These are phyloP conservation scores for Orthonevra nobilis DNA, from an alignment of 2,888 invertebrate species.

Conservation along the genomic window DNA sequence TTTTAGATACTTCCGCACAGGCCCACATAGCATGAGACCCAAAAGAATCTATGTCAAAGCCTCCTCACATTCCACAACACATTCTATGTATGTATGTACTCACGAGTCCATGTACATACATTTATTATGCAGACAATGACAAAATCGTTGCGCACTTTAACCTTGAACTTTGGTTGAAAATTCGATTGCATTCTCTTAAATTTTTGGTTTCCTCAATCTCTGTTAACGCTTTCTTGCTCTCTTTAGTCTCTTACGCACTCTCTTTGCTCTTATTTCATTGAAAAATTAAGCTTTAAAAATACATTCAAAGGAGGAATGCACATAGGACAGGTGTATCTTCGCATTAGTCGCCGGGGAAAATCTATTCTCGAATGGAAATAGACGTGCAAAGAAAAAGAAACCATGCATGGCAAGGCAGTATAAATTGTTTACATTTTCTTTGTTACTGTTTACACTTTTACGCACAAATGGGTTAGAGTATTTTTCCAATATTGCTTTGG, in stretches of 20 bases:
- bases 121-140: no score
- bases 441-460: no score
- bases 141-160: background rate
- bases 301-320: no score
- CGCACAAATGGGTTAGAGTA: no score
- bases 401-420: slow-evolving; percentile 3
- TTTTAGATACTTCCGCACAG: no score
- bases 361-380: background rate
- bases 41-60: no score
- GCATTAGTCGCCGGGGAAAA: background rate
- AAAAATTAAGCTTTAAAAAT: background rate
- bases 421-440: background rate
- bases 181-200: slow-evolving; percentile 2
- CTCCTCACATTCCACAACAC: no score
- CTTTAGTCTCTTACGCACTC: no score
- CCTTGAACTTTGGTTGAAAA: slow-evolving; percentile 8
- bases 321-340: slow-evolving; percentile 9
- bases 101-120: no score
- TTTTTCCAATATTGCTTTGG: background rate
- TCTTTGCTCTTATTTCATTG: slow-evolving; percentile 7
- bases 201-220: background rate
- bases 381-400: background rate
- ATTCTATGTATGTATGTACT: no score
- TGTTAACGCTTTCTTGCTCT: background rate
- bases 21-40: no score